Evolutionary conservation across 2,113 vertebrate genomes (phyloP).

Genomic region (Pelodiscus sinensis): DNA sequence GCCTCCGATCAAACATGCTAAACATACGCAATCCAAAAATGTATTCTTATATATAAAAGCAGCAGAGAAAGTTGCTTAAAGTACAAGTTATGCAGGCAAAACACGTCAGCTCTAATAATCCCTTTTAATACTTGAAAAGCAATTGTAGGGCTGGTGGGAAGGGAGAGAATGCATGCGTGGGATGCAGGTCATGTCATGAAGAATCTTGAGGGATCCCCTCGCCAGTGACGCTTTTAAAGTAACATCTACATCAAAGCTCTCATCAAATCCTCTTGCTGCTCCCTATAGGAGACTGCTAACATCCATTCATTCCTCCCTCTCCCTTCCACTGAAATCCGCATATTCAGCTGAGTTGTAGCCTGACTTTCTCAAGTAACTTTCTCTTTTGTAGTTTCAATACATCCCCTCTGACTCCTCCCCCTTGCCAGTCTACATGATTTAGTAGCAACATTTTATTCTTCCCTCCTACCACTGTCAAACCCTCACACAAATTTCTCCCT

Average conservation of each 20-base stretch:
- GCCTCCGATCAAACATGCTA: constrained; percentile 27
- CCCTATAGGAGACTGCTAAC: background rate
- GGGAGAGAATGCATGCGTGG: background rate
- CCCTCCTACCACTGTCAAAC: background rate
- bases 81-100: background rate
- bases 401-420: background rate
- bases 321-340: background rate
- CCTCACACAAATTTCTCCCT: background rate
- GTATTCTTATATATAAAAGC: background rate
- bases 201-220: background rate
- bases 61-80: background rate
- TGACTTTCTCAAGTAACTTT: background rate
- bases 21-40: background rate
- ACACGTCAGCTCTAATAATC: background rate
- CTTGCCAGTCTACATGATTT: background rate
- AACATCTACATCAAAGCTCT: background rate
- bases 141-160: background rate
- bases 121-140: background rate
- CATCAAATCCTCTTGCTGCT: background rate
- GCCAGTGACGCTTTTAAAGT: constrained; percentile 7
- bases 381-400: background rate
- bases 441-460: background rate
- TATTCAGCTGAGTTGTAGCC: background rate
- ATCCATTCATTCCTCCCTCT: background rate
- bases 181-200: background rate